Base-by-base conservation (phyloP, 2,888 invertebrate species). In the Petrolisthes manimaculis region DNA sequence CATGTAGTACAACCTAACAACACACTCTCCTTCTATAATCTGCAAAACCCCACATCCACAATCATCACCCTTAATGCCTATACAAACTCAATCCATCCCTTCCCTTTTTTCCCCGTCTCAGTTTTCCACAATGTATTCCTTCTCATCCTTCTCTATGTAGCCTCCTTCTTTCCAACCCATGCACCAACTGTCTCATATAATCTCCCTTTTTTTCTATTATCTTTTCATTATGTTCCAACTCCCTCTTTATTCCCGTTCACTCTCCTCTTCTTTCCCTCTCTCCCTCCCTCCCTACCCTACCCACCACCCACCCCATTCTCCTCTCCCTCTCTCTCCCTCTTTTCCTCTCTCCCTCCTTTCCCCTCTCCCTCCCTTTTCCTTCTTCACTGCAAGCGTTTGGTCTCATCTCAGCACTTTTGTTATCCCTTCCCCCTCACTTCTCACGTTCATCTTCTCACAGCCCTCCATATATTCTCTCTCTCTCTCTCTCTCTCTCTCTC, bases 401-500 rank as follows among this genome's bases (percentile, higher is more conserved):
- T 61, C 9, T 9, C 61, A 61, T 61, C 61, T 9, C 14, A 61
- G 14, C 61, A 61, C 61, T 14, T 8, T 8, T 61, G 14, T 14
- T 61, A 8, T 61, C 61, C 14, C 61, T 61, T 14, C 14, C 61
- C 14, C 61, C 14, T 14, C 14, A 8, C 14, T 14, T n/a, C n/a
- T n/a, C n/a, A n/a, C n/a, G n/a, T n/a, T n/a, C n/a, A n/a, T n/a
- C n/a, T n/a, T n/a, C n/a, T n/a, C n/a, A n/a, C n/a, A n/a, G n/a
- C n/a, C n/a, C n/a, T n/a, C n/a, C n/a, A n/a, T n/a, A n/a, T n/a
- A n/a, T n/a, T n/a, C n/a, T 61, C 61, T 61, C 61, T 80, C 80
- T 80, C 80, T 80, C 80, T 80, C 80, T 37, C 24, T 80, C 80
- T 80, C 80, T 80, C 80, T 51, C 80, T 80, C 80, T 51, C 61